phyloP scores from a whole-genome alignment of 2,113 vertebrate species.

The Gallinago paraguaiae region DNA sequence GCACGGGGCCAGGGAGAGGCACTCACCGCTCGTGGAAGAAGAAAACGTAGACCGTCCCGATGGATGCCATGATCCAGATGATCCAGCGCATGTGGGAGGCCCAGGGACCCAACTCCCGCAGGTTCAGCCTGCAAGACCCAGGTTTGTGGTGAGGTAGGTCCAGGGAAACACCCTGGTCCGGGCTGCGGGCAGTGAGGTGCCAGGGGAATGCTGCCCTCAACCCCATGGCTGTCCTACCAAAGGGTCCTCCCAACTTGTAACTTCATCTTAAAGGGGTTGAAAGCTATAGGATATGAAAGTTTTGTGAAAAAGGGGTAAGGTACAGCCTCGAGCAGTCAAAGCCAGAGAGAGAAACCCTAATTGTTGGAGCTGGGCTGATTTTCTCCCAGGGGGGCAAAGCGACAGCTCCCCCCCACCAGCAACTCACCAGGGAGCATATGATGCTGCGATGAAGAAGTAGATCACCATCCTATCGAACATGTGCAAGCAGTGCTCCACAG shows the following conservation, averaged over 20 bases:
- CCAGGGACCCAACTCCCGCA: constrained; percentile 91
- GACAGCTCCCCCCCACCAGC: background rate
- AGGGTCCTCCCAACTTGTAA: background rate
- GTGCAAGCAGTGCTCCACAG: constrained; percentile 89
- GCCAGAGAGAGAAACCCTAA: background rate
- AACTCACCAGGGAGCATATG: constrained; percentile 93
- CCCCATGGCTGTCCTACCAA: background rate
- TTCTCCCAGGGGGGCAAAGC: background rate
- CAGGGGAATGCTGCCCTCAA: background rate
- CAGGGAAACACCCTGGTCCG: background rate
- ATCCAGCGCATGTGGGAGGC: constrained; percentile 94
- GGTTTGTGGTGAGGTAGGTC: background rate
- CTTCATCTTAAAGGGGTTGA: background rate
- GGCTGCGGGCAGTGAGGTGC: background rate
- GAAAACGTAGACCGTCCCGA: constrained; percentile 90
- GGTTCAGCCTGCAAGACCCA: constrained; percentile 80
- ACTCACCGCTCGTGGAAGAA: constrained; percentile 94
- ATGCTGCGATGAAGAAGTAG: constrained; percentile 94
- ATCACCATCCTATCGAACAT: constrained; percentile 95
- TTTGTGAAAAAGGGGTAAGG: background rate
- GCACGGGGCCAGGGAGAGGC: accelerated
- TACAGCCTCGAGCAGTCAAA: background rate
- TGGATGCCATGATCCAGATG: constrained; percentile 95
- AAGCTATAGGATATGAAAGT: background rate
- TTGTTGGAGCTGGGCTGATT: background rate